Conservation (phyloP, 2,888 invertebrate genomes). For the Galerucella pusilla region DNA sequence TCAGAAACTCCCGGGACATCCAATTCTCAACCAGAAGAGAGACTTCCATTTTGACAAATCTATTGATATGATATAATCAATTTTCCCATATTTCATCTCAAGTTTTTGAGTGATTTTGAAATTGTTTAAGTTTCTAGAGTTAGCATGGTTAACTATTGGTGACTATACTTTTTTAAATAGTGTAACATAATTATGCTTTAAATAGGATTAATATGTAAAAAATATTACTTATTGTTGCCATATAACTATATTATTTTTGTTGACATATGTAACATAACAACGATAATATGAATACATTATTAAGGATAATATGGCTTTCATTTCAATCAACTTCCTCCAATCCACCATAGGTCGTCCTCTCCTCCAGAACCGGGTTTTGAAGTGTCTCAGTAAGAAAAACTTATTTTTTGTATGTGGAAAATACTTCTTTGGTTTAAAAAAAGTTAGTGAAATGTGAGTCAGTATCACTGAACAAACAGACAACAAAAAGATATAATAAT, state of each 20-base stretch:
- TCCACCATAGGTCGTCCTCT: not conserved
- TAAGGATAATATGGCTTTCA: constrained; percentile 18
- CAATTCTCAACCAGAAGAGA: too few relatives aligned
- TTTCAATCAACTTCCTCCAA: not conserved
- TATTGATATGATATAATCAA: too few relatives aligned
- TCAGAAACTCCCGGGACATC: too few relatives aligned
- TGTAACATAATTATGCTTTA: constrained; percentile 48
- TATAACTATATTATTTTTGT: constrained; percentile 48
- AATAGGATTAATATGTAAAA: constrained; percentile 47
- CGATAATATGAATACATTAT: constrained; percentile 45
- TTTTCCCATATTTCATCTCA: not conserved
- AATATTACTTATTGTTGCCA: constrained; percentile 49
- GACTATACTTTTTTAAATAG: constrained; percentile 39
- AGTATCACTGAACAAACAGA: too few relatives aligned
- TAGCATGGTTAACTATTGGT: constrained; percentile 14
- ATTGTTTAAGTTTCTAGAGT: not conserved
- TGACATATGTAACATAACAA: constrained; percentile 51
- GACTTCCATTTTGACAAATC: too few relatives aligned
- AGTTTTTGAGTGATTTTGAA: not conserved
- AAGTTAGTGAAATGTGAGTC: too few relatives aligned
- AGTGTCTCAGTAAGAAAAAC: too few relatives aligned
- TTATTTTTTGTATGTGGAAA: too few relatives aligned
- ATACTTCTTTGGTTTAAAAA: too few relatives aligned
- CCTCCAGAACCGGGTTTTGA: too few relatives aligned
- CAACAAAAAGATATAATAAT: too few relatives aligned